phyloP scores from a whole-genome alignment of 2,113 vertebrate species.

The Heliornis fulica region DNA sequence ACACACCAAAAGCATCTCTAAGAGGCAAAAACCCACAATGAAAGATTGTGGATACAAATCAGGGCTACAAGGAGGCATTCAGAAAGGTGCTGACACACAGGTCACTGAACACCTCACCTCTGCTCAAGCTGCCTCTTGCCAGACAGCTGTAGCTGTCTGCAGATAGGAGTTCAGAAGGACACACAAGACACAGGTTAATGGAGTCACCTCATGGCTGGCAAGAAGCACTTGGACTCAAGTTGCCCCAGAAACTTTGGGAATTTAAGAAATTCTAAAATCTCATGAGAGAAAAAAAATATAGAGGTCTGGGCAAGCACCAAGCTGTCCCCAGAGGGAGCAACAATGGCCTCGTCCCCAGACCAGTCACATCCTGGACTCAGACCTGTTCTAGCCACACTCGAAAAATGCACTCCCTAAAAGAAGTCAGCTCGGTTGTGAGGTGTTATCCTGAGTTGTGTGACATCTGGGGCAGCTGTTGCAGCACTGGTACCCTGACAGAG shows the following conservation, averaged over 20 bases:
- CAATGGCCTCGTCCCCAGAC: not conserved
- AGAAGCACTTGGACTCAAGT: not conserved
- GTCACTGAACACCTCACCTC: not conserved
- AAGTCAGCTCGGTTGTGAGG: fast-evolving
- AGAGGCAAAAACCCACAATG: not conserved
- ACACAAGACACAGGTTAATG: not conserved
- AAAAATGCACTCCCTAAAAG: no score
- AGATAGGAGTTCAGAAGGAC: not conserved
- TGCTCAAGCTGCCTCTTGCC: not conserved
- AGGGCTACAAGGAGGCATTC: not conserved
- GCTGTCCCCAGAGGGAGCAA: not conserved
- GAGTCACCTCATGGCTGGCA: not conserved
- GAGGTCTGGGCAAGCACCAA: not conserved
- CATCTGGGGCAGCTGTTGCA: not conserved
- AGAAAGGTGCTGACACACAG: not conserved
- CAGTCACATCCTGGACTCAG: no score
- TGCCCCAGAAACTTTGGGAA: not conserved
- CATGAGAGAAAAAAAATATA: not conserved
- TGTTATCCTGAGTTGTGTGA: not conserved
- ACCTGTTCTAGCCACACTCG: not conserved
- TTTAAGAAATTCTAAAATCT: not conserved
- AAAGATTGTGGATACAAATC: not conserved
- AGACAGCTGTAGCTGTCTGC: not conserved
- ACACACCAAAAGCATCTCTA: not conserved
- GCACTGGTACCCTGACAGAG: not conserved